A percentile compares a stretch with the other conserved stretches of the same genome.
phyloP scores from a whole-genome alignment of 1,140 invertebrate genomes.

The Campoletis sonorensis region DNA sequence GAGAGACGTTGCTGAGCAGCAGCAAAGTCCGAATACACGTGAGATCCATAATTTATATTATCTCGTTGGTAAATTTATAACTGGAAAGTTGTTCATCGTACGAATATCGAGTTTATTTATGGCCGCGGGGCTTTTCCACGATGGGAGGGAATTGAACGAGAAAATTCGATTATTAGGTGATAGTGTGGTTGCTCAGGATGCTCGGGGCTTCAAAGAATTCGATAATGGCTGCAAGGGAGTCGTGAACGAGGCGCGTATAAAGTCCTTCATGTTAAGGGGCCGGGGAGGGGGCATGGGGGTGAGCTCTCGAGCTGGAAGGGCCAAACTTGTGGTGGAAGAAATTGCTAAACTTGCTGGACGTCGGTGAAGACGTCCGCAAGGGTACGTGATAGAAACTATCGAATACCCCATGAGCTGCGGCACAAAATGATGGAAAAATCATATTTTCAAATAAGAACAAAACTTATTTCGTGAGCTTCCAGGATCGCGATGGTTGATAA shows the following conservation, averaged over 20 bases:
- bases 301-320: background rate
- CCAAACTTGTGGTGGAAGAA: constrained; percentile 17
- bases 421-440: background rate
- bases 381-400: background rate
- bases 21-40: background rate
- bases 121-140: background rate
- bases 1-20: background rate
- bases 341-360: constrained; percentile 10
- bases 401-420: background rate
- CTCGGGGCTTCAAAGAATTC: background rate
- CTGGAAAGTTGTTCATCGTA: constrained; percentile 7
- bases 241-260: constrained; percentile 5
- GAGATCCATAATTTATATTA: constrained; percentile 1
- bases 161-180: constrained; percentile 27
- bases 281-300: background rate
- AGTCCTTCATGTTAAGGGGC: constrained; percentile 4
- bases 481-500: too few species aligned
- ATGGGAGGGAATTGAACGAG: constrained; percentile 12
- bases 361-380: background rate
- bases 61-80: constrained; percentile 11
- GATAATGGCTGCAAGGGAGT: constrained; percentile 9
- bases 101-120: constrained; percentile 16
- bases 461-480: too few species aligned
- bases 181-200: constrained; percentile 5
- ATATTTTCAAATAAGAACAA: too few species aligned